Conservation (phyloP, 2,888 invertebrate species). For the Clitarchus hookeri region DNA sequence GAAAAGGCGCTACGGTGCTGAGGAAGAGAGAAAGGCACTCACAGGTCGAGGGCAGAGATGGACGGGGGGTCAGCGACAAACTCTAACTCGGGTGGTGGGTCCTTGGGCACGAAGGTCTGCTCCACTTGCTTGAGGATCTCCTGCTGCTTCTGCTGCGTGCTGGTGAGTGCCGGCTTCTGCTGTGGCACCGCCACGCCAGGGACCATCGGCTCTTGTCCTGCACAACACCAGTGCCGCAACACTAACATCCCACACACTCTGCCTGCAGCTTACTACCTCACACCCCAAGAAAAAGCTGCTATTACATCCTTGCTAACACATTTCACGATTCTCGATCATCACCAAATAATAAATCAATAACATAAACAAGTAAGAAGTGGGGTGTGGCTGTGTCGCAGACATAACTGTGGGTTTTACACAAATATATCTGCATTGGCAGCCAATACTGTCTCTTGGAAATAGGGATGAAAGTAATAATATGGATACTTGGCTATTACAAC, state of each 20-base stretch:
- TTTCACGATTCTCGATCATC: no score
- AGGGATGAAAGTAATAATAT: no score
- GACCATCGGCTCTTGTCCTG: slow-evolving; percentile 54
- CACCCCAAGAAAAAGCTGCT: no score
- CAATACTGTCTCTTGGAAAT: no score
- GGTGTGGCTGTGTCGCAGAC: no score
- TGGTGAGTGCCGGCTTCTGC: slow-evolving; percentile 45
- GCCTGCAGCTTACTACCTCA: slow-evolving; percentile 42
- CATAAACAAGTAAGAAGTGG: no score
- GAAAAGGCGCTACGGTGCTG: no score
- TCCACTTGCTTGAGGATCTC: slow-evolving; percentile 85
- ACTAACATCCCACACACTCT: not conserved
- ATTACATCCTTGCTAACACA: no score
- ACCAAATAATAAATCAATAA: no score
- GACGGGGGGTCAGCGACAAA: slow-evolving; percentile 97
- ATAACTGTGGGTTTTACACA: no score
- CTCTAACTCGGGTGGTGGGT: slow-evolving; percentile 90
- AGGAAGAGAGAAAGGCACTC: slow-evolving; percentile 51
- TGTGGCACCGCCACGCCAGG: not conserved
- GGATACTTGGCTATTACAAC: no score
- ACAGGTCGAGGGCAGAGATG: slow-evolving; percentile 95
- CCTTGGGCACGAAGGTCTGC: slow-evolving; percentile 86
- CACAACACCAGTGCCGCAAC: slow-evolving; percentile 37
- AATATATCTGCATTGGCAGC: no score
- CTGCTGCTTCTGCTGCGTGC: slow-evolving; percentile 82